A percentile compares a stretch with the other conserved stretches of the same genome.
Evolutionary conservation across 2,797 vertebrate species (phyloP).

Genomic region (Trachops cirrhosus): DNA sequence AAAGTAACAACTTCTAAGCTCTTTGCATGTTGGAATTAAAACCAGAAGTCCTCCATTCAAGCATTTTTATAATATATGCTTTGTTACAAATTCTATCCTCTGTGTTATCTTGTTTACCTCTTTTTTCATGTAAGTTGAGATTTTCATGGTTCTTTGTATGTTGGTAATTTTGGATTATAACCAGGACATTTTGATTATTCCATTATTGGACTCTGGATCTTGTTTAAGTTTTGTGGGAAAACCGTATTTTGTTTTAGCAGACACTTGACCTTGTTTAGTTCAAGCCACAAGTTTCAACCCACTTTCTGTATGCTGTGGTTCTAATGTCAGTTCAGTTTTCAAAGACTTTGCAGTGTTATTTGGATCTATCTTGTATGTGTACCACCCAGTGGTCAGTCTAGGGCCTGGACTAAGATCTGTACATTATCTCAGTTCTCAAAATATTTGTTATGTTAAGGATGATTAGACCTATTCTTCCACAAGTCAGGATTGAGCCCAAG

Average conservation of each 20-base stretch:
- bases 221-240: not conserved
- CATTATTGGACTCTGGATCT: not conserved
- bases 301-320: not conserved
- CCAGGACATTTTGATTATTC: not conserved
- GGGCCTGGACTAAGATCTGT: not conserved
- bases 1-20: not conserved
- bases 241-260: not conserved
- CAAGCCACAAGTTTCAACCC: not conserved
- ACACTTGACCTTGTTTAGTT: not conserved
- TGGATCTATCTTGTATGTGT: not conserved
- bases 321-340: not conserved
- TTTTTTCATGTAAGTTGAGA: not conserved
- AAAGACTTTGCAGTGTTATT: not conserved
- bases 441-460: not conserved
- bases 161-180: not conserved
- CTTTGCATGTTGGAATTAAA: not conserved
- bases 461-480: not conserved
- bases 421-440: not conserved
- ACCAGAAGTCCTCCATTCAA: not conserved
- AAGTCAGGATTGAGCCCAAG: not conserved
- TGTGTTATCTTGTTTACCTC: not conserved
- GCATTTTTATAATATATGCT: not conserved
- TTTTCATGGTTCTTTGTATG: not conserved
- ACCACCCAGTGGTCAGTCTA: conserved; percentile 13
- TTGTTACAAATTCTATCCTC: not conserved